Percentiles rank a stretch among this genome's conserved stretches.
phyloP scores from a whole-genome alignment of 2,888 invertebrate genomes.

The Pammene aurita region DNA sequence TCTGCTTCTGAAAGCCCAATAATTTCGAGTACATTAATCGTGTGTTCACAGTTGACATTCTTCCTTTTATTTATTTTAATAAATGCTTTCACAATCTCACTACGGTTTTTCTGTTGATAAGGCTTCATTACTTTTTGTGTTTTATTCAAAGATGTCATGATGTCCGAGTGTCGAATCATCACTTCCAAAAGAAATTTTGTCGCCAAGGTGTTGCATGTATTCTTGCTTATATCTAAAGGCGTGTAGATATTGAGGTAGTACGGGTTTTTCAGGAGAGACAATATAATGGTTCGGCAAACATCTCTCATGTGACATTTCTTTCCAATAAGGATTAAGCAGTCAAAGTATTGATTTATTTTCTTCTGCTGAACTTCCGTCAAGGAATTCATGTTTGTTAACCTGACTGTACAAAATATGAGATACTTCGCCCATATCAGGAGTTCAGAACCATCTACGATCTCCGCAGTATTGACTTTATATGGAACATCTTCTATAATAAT shows the following conservation, averaged over 20 bases:
- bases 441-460: conserved; percentile 63
- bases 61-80: conserved; percentile 74
- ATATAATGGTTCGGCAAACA: conserved; percentile 61
- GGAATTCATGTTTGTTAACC: conserved; percentile 62
- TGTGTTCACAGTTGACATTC: conserved; percentile 63
- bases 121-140: conserved; percentile 70
- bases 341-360: conserved; percentile 62
- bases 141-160: conserved; percentile 61
- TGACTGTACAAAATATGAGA: conserved; percentile 68
- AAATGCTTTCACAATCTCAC: conserved; percentile 72
- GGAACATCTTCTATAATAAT: conserved; percentile 52
- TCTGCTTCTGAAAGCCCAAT: conserved; percentile 70
- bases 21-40: conserved; percentile 70
- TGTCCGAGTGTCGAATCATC: conserved; percentile 59
- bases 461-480: conserved; percentile 57
- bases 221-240: conserved; percentile 65
- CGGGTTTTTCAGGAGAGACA: conserved; percentile 68
- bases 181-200: conserved; percentile 68
- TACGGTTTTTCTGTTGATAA: conserved; percentile 82
- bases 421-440: conserved; percentile 74
- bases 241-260: conserved; percentile 70
- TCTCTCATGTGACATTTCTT: conserved; percentile 63
- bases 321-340: conserved; percentile 62
- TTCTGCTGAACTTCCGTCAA: conserved; percentile 57
- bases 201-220: conserved; percentile 56